Conservation (phyloP, 2,888 invertebrate genomes). For the Incurvaria masculella region DNA sequence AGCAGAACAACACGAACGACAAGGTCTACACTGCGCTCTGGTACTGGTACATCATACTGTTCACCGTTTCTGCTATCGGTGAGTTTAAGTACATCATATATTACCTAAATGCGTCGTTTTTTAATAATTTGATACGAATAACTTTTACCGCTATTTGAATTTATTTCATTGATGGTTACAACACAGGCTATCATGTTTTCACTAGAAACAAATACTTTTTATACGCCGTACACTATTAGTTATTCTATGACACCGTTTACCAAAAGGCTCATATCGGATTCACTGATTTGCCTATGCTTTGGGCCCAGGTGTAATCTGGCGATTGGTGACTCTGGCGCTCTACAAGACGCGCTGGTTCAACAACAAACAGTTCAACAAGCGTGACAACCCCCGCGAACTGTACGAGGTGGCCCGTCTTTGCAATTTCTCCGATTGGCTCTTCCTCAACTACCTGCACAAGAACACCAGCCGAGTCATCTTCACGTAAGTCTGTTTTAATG, state of each 20-base stretch:
- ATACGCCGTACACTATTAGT: too few relatives aligned
- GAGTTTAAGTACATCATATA: too few relatives aligned
- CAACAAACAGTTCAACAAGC: constrained; percentile 60
- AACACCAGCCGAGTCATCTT: constrained; percentile 79
- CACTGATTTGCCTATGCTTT: constrained; percentile 21
- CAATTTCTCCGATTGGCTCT: constrained; percentile 79
- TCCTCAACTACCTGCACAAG: constrained; percentile 76
- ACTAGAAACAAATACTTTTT: too few relatives aligned
- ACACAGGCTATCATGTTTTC: too few relatives aligned
- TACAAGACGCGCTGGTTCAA: constrained; percentile 64
- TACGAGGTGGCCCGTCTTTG: constrained; percentile 65
- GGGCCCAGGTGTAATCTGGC: constrained; percentile 64
- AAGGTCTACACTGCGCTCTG: constrained; percentile 73
- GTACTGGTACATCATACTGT: constrained; percentile 77
- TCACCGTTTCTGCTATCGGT: constrained; percentile 61
- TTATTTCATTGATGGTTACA: too few relatives aligned
- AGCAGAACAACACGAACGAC: constrained; percentile 76
- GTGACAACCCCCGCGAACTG: constrained; percentile 62
- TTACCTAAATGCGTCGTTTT: too few relatives aligned
- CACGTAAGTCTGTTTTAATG: constrained; percentile 30
- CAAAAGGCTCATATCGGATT: not conserved
- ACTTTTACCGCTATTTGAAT: too few relatives aligned
- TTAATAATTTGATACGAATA: too few relatives aligned
- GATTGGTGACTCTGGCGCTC: constrained; percentile 62
- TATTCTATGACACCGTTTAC: not conserved